Percentiles rank a stretch among this genome's conserved stretches.
phyloP scores from a whole-genome alignment of 1,140 invertebrate genomes.

The Trachymyrmex septentrionalis region DNA sequence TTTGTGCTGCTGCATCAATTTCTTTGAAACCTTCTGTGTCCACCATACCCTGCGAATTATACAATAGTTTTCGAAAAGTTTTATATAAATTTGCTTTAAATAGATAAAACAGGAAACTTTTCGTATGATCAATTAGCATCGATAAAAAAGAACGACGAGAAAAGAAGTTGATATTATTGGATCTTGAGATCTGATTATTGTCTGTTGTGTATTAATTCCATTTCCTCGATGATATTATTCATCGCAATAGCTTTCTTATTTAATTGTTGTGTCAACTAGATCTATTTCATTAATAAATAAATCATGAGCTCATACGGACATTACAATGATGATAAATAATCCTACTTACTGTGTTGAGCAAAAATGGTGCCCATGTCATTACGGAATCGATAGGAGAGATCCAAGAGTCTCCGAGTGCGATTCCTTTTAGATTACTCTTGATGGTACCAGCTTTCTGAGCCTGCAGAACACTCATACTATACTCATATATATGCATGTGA shows the following conservation, averaged over 20 bases:
- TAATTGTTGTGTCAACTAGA: background rate
- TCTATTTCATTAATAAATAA: background rate
- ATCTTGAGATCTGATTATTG: background rate
- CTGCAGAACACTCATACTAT: constrained; percentile 82
- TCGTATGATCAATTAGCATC: background rate
- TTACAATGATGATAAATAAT: background rate
- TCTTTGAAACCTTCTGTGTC: constrained; percentile 88
- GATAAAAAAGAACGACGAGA: background rate
- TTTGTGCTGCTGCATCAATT: constrained; percentile 86
- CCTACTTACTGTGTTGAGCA: constrained; percentile 89
- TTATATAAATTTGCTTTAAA: background rate
- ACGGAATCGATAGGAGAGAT: constrained; percentile 94
- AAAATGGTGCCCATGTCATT: constrained; percentile 92
- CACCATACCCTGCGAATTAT: constrained; percentile 87
- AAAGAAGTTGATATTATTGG: background rate
- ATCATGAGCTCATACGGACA: background rate
- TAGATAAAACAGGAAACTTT: background rate
- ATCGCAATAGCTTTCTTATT: background rate
- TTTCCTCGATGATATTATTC: background rate
- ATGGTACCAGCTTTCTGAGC: constrained; percentile 89
- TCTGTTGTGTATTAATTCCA: background rate
- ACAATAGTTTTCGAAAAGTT: background rate
- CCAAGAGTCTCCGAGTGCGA: constrained; percentile 95
- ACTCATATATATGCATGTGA: background rate
- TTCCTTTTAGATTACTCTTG: constrained; percentile 91